Evolutionary conservation across 2,888 invertebrate genomes (phyloP).

Genomic region (Orthonychiurus folsomi): DNA sequence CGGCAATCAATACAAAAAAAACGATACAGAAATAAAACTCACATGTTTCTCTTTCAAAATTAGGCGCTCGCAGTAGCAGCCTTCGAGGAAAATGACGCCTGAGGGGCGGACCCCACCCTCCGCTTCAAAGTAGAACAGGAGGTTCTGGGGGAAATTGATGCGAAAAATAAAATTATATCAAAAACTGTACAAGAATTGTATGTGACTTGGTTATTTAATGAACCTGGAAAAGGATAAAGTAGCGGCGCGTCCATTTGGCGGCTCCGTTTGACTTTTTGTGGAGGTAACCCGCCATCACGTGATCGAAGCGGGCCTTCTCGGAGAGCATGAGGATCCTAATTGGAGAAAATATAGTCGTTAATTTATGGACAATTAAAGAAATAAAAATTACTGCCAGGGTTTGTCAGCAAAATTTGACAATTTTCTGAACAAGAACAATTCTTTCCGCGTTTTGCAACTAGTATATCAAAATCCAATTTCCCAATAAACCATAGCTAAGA

Average conservation of each 20-base stretch:
- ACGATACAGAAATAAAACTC: conserved; percentile 14
- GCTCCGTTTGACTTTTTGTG: conserved; percentile 77
- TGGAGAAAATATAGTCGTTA: no score
- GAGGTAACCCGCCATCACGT: conserved; percentile 70
- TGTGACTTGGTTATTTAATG: no score
- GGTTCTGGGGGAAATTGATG: conserved; percentile 60
- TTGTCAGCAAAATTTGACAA: neutral
- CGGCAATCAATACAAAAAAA: neutral
- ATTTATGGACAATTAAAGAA: no score
- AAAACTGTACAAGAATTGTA: no score
- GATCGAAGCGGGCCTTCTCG: conserved; percentile 66
- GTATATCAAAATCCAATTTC: no score
- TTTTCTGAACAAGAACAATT: no score
- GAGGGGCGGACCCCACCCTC: conserved; percentile 69
- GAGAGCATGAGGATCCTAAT: conserved; percentile 66
- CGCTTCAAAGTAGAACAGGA: conserved; percentile 82
- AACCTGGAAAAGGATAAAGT: conserved; percentile 75
- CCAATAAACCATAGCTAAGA: no score
- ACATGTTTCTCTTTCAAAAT: conserved; percentile 46
- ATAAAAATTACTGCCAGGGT: no score
- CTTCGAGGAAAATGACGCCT: conserved; percentile 76
- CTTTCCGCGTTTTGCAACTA: conserved; percentile 14
- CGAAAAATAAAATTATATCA: no score
- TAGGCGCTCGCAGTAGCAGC: conserved; percentile 74
- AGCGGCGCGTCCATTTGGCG: conserved; percentile 76